Evolutionary conservation across 2,888 invertebrate genomes (phyloP).

Genomic region (Chrysotoxum bicinctum): DNA sequence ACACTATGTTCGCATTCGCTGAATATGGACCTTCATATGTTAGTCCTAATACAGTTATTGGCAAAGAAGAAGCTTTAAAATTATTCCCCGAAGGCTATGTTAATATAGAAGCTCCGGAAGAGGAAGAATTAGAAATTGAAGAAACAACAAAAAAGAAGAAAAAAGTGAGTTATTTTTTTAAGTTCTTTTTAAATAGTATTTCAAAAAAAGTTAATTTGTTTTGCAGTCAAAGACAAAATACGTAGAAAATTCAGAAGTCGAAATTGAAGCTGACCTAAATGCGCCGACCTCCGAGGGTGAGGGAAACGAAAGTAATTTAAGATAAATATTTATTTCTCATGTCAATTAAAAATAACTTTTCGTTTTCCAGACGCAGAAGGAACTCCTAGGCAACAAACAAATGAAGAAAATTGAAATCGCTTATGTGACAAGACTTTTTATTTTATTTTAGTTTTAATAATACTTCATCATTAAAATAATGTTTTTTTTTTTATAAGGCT

Average conservation of each 20-base stretch:
- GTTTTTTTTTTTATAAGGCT: not conserved
- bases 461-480: slow-evolving; percentile 33
- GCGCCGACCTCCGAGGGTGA: not conserved
- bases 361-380: slow-evolving; percentile 19
- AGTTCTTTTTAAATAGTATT: not conserved
- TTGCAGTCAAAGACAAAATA: slow-evolving; percentile 18
- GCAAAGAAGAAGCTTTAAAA: slow-evolving; percentile 84
- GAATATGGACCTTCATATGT: slow-evolving; percentile 87
- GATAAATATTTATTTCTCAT: not conserved
- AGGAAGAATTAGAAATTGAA: slow-evolving; percentile 12
- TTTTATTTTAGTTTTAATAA: slow-evolving; percentile 43
- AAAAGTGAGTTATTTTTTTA: not conserved
- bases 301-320: slow-evolving; percentile 21
- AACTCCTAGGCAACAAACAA: slow-evolving; percentile 13
- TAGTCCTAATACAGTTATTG: slow-evolving; percentile 86
- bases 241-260: not conserved
- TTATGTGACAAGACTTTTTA: not conserved
- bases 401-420: not conserved
- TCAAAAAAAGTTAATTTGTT: not conserved
- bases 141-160: slow-evolving; percentile 24
- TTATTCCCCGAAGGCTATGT: slow-evolving; percentile 87
- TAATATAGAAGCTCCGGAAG: not conserved
- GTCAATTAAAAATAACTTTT: not conserved
- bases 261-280: not conserved
- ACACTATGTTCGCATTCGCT: slow-evolving; percentile 85